Evolutionary conservation across 2,113 vertebrate species (phyloP), one percentile per base, ranked within the genome.

Genomic region (Nibea coibor): DNA sequence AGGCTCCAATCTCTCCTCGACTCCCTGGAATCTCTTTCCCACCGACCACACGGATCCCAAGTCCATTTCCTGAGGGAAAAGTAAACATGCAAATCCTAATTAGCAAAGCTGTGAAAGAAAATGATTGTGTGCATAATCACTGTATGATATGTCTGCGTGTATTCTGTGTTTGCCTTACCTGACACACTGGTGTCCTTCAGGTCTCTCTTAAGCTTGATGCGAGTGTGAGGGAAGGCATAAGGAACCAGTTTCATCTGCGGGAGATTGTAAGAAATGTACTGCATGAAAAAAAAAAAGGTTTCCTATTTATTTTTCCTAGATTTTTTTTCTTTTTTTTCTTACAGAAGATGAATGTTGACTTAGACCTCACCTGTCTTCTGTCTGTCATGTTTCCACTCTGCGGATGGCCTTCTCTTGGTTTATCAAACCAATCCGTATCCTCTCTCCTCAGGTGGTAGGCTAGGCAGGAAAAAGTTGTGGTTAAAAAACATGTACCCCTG

Each of bases 341-440:
- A 39, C 35, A 39, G 7, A 45, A 10, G 24, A 0, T 45, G 5
- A 53, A 78, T 47, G 26, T n/a, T 57, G 24, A 91, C 64, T 93
- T 94, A 67, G 43, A 74, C 92, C 94, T 95, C 95, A 90, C 97
- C 96, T 94, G 94, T 94, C 96, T 97, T 87, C 96, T 93, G 82
- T 98, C 96, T 50, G 95, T 91, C 69, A 93, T 91, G 67, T 95
- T 95, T 86, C 96, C 96, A n/a, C 94, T 95, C 84, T 96, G 96
- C 2, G 82, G 91, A 72, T 96, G 96, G 71, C 96, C 96, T 45
- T 98, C 97, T 62, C 97, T 96, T 87, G 98, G 98, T 89, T 99
- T 99, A 94, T 99, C 98, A 94, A 99, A 99, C 98, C 98, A 99
- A 93, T 99, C 98, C 28, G 98, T 99, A 94, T 99, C 98, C 89